Conservation (phyloP, 92 coral and sea anemone species). For the Palythoa grandiflora region DNA sequence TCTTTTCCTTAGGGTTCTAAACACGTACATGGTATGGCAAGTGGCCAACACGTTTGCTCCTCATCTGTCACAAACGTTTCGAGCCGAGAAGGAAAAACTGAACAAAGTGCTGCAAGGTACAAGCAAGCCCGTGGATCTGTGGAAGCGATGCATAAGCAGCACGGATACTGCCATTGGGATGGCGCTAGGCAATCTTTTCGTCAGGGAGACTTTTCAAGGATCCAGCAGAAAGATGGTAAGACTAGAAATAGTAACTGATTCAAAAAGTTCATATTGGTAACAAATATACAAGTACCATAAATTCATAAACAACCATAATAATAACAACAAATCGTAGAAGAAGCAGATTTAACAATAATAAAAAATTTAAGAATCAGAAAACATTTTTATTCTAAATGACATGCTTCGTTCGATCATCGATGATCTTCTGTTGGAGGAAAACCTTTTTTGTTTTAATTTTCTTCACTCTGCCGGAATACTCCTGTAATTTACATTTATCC, state of each 20-base stretch:
- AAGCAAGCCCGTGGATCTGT: constrained; percentile 72
- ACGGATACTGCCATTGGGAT: constrained; percentile 80
- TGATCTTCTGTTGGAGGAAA: too few species aligned
- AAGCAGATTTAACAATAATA: too few species aligned
- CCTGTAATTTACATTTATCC: too few species aligned
- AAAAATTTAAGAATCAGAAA: too few species aligned
- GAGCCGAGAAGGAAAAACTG: constrained; percentile 67
- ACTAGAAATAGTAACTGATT: too few species aligned
- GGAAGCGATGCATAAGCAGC: constrained; percentile 78
- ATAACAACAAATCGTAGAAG: too few species aligned
- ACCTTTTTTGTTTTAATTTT: too few species aligned
- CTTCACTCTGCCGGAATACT: too few species aligned
- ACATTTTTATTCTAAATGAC: too few species aligned
- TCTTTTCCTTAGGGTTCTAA: constrained; percentile 53
- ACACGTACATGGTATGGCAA: constrained; percentile 90
- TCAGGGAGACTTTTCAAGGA: constrained; percentile 78
- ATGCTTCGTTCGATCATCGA: too few species aligned
- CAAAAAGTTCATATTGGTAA: neutral
- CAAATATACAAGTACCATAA: too few species aligned
- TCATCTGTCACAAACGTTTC: constrained; percentile 67
- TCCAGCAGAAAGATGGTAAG: constrained; percentile 75
- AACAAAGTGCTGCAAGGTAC: constrained; percentile 70
- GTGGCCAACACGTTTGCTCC: constrained; percentile 68
- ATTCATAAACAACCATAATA: too few species aligned
- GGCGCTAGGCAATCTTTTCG: constrained; percentile 83